These are phyloP conservation scores for Ivindomyrus marchei DNA, from an alignment of 2,113 vertebrate species.

Conservation along the genomic window DNA sequence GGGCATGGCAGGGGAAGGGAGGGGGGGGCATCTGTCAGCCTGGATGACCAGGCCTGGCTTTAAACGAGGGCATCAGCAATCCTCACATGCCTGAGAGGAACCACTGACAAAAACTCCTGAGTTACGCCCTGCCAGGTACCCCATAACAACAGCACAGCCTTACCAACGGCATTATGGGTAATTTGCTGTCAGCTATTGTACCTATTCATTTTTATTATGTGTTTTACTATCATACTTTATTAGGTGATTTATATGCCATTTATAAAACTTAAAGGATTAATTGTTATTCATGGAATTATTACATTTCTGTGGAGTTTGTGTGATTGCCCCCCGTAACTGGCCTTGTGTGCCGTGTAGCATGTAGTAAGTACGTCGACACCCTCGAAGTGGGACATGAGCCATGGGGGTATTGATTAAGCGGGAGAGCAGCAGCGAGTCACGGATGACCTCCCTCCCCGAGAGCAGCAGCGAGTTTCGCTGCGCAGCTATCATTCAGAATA, in stretches of 20 bases:
- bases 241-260: background rate
- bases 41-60: slow-evolving; percentile 20
- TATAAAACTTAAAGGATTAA: background rate
- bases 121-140: background rate
- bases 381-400: background rate
- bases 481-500: background rate
- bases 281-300: background rate
- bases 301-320: background rate
- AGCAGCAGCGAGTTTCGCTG: background rate
- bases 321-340: background rate
- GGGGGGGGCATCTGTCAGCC: slow-evolving; percentile 17
- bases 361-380: background rate
- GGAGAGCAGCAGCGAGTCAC: background rate
- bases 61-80: slow-evolving; percentile 18
- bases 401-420: background rate
- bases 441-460: background rate
- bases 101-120: background rate
- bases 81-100: background rate
- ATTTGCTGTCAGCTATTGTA: background rate
- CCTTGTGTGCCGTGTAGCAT: background rate
- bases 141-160: background rate
- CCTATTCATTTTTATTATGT: background rate
- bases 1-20: background rate
- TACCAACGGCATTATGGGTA: background rate
- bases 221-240: background rate